Evolutionary conservation across 2,797 vertebrate species (phyloP), one percentile per base, ranked within the genome.

Genomic region (Tamandua tetradactyla): DNA sequence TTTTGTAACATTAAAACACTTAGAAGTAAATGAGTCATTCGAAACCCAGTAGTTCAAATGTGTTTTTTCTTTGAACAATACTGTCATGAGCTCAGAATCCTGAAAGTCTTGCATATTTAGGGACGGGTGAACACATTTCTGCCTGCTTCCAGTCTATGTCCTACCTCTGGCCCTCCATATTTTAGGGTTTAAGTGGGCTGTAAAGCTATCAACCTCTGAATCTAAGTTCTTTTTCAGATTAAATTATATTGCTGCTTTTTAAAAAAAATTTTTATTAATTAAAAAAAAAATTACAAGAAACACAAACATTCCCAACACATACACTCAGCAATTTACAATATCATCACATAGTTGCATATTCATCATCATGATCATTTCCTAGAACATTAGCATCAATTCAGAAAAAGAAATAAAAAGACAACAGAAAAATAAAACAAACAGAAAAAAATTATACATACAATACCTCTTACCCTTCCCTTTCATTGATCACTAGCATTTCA

Each of bases 1-100:
- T 95, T 92, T 85, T 83, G 42, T 75, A 85, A 95, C 87, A 89
- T 95, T 81, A 85, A 74, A 89, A 84, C 91, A 80, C 78, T 85
- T 87, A 92, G 89, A 89, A 91, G 87, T 79, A 80, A 64, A 79
- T 82, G 47, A 64, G 44, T 83, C 15, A 4, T 40, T 79, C 47
- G 47, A 62, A 69, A n/a, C 62, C 42, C 80, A 61, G 47, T 3
- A 20, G 37, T 35, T 59, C 83, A 89, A 62, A 82, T 75, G 69
- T 74, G 62, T 32, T 87, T 12, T 1, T 84, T 84, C 72, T 71
- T 44, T 37, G 80, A 91, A 57, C 59, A 37, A 15, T 90, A 62
- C 66, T 84, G 35, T 22, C 32, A 57, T 2, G 5, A 15, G 25
- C 14, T 44, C 30, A 27, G 49, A 89, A 85, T 37, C 49, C 79